These are phyloP conservation scores for Tetramorium simillimum DNA, from an alignment of 1,140 invertebrate species.

Conservation along the genomic window DNA sequence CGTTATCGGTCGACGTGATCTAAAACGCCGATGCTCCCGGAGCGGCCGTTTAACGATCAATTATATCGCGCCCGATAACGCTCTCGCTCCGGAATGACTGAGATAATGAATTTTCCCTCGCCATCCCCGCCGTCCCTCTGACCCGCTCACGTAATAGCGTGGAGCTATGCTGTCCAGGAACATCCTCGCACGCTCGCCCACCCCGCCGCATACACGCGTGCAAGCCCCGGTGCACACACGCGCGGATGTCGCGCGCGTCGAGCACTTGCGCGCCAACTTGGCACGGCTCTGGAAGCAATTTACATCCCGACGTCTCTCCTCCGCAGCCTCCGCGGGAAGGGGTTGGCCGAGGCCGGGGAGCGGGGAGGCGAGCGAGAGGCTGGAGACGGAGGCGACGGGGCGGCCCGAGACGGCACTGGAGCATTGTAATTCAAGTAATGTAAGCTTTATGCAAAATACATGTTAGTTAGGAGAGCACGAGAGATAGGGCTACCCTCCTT, in stretches of 20 bases:
- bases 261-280: constrained; percentile 76
- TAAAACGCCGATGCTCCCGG: constrained; percentile 71
- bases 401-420: constrained; percentile 77
- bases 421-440: constrained; percentile 85
- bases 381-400: constrained; percentile 22
- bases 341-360: constrained; percentile 44
- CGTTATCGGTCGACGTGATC: constrained; percentile 60
- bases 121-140: neutral
- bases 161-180: constrained; percentile 73
- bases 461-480: constrained; percentile 84
- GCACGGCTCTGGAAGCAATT: constrained; percentile 79
- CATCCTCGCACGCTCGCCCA: constrained; percentile 64
- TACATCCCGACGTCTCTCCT: constrained; percentile 80
- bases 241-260: constrained; percentile 52
- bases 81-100: constrained; percentile 72
- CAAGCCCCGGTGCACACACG: constrained; percentile 30
- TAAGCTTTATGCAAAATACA: constrained; percentile 85
- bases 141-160: constrained; percentile 62
- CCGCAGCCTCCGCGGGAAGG: constrained; percentile 36
- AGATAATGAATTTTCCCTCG: constrained; percentile 80
- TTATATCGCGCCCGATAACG: constrained; percentile 78
- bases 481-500: constrained; percentile 78
- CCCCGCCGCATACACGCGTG: constrained; percentile 38
- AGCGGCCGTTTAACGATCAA: constrained; percentile 76
- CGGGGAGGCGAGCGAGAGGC: constrained; percentile 5